phyloP scores from a whole-genome alignment of 2,888 invertebrate genomes.

The Ophion costatus region DNA sequence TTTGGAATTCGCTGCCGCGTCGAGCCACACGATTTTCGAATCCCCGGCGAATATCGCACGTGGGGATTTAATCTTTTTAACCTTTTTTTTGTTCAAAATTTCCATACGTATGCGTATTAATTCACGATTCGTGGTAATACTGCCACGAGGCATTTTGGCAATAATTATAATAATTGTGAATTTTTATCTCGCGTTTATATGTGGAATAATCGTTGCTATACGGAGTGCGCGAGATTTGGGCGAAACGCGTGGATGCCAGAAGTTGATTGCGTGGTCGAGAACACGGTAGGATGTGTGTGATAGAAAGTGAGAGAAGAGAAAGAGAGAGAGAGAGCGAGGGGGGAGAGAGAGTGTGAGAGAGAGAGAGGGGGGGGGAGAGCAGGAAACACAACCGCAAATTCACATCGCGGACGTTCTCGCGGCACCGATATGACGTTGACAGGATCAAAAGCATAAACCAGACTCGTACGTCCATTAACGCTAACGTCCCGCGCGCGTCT shows the following conservation, averaged over 20 bases:
- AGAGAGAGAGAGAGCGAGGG: background rate
- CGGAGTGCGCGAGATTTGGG: background rate
- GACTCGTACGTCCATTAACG: constrained; percentile 57
- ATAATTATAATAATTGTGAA: background rate
- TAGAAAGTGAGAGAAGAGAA: constrained; percentile 18
- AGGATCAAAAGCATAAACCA: constrained; percentile 66
- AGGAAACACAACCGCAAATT: constrained; percentile 61
- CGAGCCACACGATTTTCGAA: constrained; percentile 30
- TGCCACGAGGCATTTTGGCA: background rate
- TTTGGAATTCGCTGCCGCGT: constrained; percentile 47
- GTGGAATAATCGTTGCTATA: background rate
- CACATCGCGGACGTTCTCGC: constrained; percentile 53
- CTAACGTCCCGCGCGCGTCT: constrained; percentile 17
- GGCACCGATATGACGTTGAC: constrained; percentile 68
- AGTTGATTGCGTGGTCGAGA: constrained; percentile 24
- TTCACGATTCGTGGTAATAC: background rate
- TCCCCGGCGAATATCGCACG: background rate
- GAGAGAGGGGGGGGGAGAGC: constrained; percentile 25
- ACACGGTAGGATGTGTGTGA: background rate
- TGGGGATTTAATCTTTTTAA: background rate
- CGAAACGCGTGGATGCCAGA: background rate
- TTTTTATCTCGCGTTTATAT: constrained; percentile 1
- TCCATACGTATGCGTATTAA: background rate
- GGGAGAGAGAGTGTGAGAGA: background rate
- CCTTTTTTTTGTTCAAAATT: background rate